A percentile compares a stretch with the other conserved stretches of the same genome.
These are phyloP conservation scores for Nasonia vitripennis DNA, from an alignment of 1,140 invertebrate species.

Conservation along the genomic window DNA sequence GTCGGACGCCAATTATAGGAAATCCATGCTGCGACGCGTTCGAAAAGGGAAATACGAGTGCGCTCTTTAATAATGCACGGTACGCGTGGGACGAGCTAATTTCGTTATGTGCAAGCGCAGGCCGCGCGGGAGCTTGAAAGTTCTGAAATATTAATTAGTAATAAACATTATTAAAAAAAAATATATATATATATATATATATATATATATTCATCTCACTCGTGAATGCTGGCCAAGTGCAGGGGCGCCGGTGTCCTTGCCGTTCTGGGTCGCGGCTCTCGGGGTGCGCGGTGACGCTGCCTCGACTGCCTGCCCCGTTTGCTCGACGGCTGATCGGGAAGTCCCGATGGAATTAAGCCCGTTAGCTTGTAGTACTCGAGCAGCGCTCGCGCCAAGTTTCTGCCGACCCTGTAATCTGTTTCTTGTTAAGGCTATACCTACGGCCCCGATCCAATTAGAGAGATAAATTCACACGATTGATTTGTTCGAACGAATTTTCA, in stretches of 20 bases:
- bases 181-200: too few species aligned
- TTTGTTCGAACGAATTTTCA: neutral
- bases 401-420: constrained; percentile 79
- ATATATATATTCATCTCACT: constrained; percentile 68
- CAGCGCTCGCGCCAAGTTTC: constrained; percentile 85
- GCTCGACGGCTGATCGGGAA: constrained; percentile 74
- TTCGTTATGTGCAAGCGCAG: neutral
- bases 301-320: constrained; percentile 75
- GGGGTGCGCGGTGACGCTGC: constrained; percentile 73
- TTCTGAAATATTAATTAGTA: neutral
- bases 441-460: too few species aligned
- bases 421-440: constrained; percentile 9
- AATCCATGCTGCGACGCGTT: neutral
- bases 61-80: neutral
- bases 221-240: constrained; percentile 77
- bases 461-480: too few species aligned
- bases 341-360: constrained; percentile 80
- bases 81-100: too few species aligned
- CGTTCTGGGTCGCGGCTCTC: constrained; percentile 75
- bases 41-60: neutral
- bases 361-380: constrained; percentile 87
- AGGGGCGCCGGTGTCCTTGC: constrained; percentile 77
- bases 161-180: too few species aligned
- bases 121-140: neutral
- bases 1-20: too few species aligned